A percentile compares a stretch with the other conserved stretches of the same genome.
phyloP scores from a whole-genome alignment of 2,797 vertebrate genomes.

The Urocyon cinereoargenteus region DNA sequence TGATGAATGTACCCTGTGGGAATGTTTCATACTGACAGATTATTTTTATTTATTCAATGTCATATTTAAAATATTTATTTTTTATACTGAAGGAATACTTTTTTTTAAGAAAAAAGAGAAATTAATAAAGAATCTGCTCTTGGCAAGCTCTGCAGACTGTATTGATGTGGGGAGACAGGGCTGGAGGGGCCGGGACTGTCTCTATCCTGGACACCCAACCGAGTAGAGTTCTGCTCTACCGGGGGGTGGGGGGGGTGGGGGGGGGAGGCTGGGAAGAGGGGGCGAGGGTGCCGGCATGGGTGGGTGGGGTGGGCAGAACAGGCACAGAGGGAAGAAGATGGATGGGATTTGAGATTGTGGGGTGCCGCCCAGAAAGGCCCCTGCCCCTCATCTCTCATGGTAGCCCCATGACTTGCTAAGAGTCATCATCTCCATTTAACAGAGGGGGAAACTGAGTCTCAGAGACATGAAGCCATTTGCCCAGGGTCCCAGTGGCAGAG shows the following conservation, averaged over 20 bases:
- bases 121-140: conserved; percentile 81
- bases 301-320: not conserved
- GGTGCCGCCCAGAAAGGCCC: not conserved
- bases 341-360: not conserved
- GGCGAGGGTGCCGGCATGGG: rapidly evolving
- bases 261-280: not conserved
- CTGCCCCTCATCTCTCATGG: not conserved
- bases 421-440: not conserved
- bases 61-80: conserved; percentile 86
- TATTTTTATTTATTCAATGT: conserved; percentile 86
- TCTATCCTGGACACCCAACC: rapidly evolving
- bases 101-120: conserved; percentile 74
- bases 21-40: conserved; percentile 84
- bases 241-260: not conserved
- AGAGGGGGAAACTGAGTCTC: conserved; percentile 29
- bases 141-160: conserved; percentile 38
- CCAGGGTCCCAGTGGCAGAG: not conserved
- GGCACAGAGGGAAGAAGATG: not conserved
- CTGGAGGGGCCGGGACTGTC: not conserved
- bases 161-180: not conserved
- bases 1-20: conserved; percentile 85
- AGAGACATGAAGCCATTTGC: not conserved
- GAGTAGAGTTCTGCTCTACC: not conserved
- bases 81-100: conserved; percentile 83
- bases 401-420: not conserved